phyloP scores from a whole-genome alignment of 2,113 vertebrate species.

The Nettapus auritus region DNA sequence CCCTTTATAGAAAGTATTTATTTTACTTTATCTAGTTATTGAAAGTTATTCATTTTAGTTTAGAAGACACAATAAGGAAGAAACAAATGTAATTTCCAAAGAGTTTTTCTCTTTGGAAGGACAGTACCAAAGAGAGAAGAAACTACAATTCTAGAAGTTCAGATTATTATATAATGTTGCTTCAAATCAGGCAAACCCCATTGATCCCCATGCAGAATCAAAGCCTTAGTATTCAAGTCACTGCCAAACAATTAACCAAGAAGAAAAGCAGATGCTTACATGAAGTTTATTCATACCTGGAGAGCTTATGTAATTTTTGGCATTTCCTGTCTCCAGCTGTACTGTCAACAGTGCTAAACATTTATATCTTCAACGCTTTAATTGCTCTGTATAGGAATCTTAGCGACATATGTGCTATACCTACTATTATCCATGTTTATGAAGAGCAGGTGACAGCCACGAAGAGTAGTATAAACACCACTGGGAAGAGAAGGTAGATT shows the following conservation, averaged over 20 bases:
- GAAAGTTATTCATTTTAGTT: neutral
- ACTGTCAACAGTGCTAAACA: constrained; percentile 11
- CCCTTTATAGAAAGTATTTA: neutral
- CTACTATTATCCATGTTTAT: constrained; percentile 41
- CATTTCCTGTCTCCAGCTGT: constrained; percentile 42
- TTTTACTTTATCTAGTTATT: neutral
- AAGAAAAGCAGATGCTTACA: neutral
- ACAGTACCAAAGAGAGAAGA: neutral
- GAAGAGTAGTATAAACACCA: neutral
- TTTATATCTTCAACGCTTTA: constrained; percentile 29
- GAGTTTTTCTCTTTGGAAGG: neutral
- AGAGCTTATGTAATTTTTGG: constrained; percentile 35
- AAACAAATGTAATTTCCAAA: neutral
- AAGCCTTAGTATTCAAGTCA: neutral
- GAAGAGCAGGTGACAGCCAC: neutral
- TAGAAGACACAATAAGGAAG: neutral
- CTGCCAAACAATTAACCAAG: neutral
- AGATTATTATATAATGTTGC: neutral
- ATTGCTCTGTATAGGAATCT: constrained; percentile 21
- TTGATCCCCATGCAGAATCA: neutral
- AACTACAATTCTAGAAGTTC: neutral
- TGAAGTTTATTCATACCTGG: neutral
- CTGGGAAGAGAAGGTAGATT: neutral
- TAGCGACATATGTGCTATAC: neutral
- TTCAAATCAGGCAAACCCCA: neutral